Percentiles rank a stretch among this genome's conserved stretches.
phyloP scores from a whole-genome alignment of 2,797 vertebrate species.

The Phoeniculus purpureus region DNA sequence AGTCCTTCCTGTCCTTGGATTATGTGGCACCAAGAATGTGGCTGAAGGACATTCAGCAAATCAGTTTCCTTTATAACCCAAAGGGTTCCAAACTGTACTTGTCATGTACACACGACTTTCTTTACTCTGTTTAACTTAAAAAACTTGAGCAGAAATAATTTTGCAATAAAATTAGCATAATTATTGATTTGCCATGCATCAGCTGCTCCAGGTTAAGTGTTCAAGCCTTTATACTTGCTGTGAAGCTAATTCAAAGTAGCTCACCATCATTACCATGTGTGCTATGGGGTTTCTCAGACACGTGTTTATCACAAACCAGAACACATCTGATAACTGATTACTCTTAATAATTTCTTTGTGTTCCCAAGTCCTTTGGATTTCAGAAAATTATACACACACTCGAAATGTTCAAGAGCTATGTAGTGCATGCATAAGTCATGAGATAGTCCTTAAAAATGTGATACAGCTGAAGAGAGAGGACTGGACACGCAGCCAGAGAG shows the following conservation, averaged over 20 bases:
- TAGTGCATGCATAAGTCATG: not conserved
- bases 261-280: not conserved
- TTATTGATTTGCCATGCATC: slow-evolving; percentile 33
- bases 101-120: not conserved
- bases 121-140: not conserved
- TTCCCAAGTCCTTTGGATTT: slow-evolving; percentile 12
- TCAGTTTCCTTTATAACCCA: not conserved
- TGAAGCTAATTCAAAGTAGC: slow-evolving; percentile 7
- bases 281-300: not conserved
- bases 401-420: not conserved
- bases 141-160: not conserved
- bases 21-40: not conserved
- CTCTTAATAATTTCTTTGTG: not conserved
- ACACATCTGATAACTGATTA: not conserved
- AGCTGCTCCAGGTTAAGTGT: slow-evolving; percentile 35
- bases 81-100: not conserved
- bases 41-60: not conserved
- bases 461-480: not conserved
- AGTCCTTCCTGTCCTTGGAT: not conserved
- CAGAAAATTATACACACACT: not conserved
- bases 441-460: not conserved
- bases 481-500: not conserved
- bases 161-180: slow-evolving; percentile 20
- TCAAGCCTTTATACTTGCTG: not conserved
- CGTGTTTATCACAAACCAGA: not conserved